Evolutionary conservation across 2,797 vertebrate genomes (phyloP).

Genomic region (Cyprinella venusta): DNA sequence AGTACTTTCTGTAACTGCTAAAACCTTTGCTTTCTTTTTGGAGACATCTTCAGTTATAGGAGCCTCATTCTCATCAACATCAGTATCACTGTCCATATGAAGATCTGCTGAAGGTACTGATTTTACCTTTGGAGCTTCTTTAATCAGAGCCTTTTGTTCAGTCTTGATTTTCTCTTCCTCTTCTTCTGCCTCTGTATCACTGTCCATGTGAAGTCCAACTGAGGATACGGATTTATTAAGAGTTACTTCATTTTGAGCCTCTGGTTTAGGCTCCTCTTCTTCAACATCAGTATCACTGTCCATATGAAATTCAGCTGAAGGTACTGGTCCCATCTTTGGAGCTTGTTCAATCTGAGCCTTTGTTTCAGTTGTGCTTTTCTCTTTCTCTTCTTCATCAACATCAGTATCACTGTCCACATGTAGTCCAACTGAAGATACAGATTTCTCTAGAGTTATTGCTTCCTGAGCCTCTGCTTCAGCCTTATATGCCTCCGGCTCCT

Average conservation of each 20-base stretch:
- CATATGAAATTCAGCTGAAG: conserved; percentile 61
- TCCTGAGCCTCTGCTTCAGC: conserved; percentile 2
- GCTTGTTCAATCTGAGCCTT: background rate
- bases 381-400: conserved; percentile 62
- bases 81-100: conserved; percentile 78
- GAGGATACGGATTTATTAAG: conserved; percentile 37
- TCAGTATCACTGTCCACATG: conserved; percentile 75
- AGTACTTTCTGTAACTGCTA: background rate
- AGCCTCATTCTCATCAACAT: conserved; percentile 69
- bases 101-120: conserved; percentile 57
- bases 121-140: background rate
- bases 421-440: conserved; percentile 57
- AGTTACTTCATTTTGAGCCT: background rate
- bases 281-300: conserved; percentile 82
- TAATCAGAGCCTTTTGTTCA: background rate
- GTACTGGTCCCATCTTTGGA: conserved; percentile 36
- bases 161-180: conserved; percentile 54
- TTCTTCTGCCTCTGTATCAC: conserved; percentile 80
- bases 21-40: conserved; percentile 23
- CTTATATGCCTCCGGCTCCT: background rate
- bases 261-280: conserved; percentile 53
- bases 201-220: conserved; percentile 70
- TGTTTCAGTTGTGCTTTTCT: background rate
- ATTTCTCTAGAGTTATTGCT: background rate
- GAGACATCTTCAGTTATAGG: background rate